These are phyloP conservation scores for Exaiptasia diaphana DNA, from an alignment of 64 coral and sea anemone species.

Conservation along the genomic window DNA sequence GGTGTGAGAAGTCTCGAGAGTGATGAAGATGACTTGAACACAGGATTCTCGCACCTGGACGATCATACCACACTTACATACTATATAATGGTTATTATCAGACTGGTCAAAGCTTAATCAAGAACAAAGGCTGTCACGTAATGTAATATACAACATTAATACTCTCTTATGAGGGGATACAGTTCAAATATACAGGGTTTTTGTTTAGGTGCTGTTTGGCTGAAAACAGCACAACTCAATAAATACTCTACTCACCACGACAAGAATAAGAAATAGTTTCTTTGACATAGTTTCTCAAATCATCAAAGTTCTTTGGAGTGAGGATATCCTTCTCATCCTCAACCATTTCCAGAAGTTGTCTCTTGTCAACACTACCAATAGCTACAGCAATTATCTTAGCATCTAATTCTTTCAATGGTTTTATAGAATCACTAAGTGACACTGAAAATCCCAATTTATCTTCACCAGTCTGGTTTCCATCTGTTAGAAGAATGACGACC, in stretches of 20 bases:
- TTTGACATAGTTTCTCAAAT: slow-evolving; percentile 47
- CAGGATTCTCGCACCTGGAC: too few relatives aligned
- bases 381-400: slow-evolving; percentile 69
- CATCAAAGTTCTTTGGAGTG: slow-evolving; percentile 31
- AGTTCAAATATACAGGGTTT: too few relatives aligned
- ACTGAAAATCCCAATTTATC: slow-evolving; percentile 19
- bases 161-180: too few relatives aligned
- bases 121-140: too few relatives aligned
- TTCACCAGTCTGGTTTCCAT: slow-evolving; percentile 77
- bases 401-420: slow-evolving; percentile 54
- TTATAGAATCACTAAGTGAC: slow-evolving; percentile 42
- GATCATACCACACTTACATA: too few relatives aligned
- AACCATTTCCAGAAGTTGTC: slow-evolving; percentile 51
- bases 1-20: too few relatives aligned
- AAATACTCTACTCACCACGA: slow-evolving; percentile 18
- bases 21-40: too few relatives aligned
- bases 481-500: slow-evolving; percentile 76
- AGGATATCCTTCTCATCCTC: slow-evolving; percentile 51
- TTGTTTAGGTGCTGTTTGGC: too few relatives aligned
- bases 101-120: too few relatives aligned
- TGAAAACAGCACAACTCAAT: too few relatives aligned
- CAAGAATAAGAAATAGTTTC: slow-evolving; percentile 63
- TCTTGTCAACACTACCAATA: slow-evolving; percentile 79
- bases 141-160: too few relatives aligned
- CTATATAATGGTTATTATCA: too few relatives aligned